Percentiles rank a stretch among this genome's conserved stretches.
Conservation (phyloP, 2,888 invertebrate species). For the Hydrotaea diabolus region DNA sequence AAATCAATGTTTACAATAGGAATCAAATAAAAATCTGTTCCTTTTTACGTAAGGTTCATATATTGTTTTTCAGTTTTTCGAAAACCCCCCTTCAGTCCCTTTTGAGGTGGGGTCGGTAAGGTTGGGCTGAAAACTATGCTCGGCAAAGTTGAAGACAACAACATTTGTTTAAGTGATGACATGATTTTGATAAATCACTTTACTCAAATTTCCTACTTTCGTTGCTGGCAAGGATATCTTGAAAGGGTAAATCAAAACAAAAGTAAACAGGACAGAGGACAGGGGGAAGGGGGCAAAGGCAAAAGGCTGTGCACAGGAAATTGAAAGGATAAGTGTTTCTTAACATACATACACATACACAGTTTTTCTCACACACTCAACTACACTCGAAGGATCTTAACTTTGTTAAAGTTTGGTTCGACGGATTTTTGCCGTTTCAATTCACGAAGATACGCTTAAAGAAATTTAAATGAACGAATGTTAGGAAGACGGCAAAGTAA, state of each 20-base stretch:
- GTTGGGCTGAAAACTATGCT: too few species aligned
- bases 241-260: too few species aligned
- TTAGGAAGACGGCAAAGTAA: neutral
- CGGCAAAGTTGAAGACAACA: neutral
- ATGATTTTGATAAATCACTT: conserved; percentile 40
- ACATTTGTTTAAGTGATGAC: conserved; percentile 35
- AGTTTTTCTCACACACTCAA: neutral
- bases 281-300: too few species aligned
- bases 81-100: too few species aligned
- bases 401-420: neutral
- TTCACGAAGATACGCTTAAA: too few species aligned
- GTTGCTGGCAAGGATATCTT: too few species aligned
- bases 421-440: neutral
- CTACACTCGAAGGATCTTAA: neutral
- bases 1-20: conserved; percentile 1
- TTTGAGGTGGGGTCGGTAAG: too few species aligned
- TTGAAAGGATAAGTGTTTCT: conserved; percentile 28
- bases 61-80: neutral
- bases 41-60: neutral
- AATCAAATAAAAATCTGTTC: neutral
- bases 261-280: too few species aligned
- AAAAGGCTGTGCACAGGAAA: neutral
- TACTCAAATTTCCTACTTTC: conserved; percentile 6
- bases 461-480: neutral
- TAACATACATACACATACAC: conserved; percentile 1